A percentile compares a stretch with the other conserved stretches of the same genome.
Evolutionary conservation across 2,888 invertebrate genomes (phyloP).

Genomic region (Lottia scabra): DNA sequence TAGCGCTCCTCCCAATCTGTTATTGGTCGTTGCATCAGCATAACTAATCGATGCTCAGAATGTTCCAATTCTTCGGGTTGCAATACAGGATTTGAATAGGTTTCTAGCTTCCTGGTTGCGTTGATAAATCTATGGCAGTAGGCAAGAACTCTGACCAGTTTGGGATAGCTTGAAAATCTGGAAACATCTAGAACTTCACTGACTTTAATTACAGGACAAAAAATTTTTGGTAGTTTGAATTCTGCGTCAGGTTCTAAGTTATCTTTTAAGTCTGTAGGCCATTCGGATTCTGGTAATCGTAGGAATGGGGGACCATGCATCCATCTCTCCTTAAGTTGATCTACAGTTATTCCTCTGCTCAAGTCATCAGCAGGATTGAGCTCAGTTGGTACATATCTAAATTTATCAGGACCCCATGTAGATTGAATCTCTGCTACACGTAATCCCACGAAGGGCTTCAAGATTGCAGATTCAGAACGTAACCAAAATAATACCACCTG

Average conservation of each 20-base stretch:
- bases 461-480: constrained; percentile 10
- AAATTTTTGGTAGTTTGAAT: neutral
- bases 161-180: constrained; percentile 9
- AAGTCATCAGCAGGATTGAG: constrained; percentile 20
- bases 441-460: constrained; percentile 6
- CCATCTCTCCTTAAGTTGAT: constrained; percentile 11
- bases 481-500: constrained; percentile 15
- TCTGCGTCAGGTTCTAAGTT: neutral
- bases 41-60: constrained; percentile 4
- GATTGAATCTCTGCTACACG: constrained; percentile 17
- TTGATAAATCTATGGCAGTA: constrained; percentile 12
- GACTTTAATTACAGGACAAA: neutral
- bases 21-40: neutral
- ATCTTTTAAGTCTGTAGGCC: neutral
- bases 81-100: neutral
- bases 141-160: constrained; percentile 10
- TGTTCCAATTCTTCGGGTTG: neutral
- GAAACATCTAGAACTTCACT: constrained; percentile 1
- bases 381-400: constrained; percentile 12
- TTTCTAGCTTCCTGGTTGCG: neutral
- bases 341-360: constrained; percentile 14
- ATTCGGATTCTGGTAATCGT: neutral
- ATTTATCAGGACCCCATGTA: neutral
- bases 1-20: constrained; percentile 8
- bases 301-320: constrained; percentile 14